Conservation (phyloP, 2,888 invertebrate genomes). For the Caenorhabditis sp. region DNA sequence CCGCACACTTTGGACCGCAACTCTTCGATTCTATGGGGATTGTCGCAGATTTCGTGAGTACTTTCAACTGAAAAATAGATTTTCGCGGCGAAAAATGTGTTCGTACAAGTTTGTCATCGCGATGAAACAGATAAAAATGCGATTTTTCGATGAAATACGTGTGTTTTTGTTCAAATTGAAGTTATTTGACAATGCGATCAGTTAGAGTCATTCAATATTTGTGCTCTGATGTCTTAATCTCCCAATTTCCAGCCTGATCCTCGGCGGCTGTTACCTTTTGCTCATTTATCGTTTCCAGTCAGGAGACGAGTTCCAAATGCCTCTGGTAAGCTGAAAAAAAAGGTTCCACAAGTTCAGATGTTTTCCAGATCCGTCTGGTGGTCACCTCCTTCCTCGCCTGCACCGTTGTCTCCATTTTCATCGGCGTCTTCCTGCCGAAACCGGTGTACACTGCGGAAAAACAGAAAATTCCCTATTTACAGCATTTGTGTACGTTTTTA, state of each 20-base stretch:
- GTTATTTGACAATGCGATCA: too few relatives aligned
- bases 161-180: too few relatives aligned
- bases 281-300: conserved; percentile 42
- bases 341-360: neutral
- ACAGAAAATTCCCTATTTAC: conserved; percentile 41
- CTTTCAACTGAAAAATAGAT: too few relatives aligned
- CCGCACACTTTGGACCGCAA: conserved; percentile 48
- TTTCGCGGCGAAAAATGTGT: too few relatives aligned
- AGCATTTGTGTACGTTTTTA: conserved; percentile 47
- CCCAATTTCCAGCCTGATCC: conserved; percentile 34
- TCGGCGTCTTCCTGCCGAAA: conserved; percentile 37
- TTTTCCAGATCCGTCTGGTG: conserved; percentile 33
- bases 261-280: conserved; percentile 45
- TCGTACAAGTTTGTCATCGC: too few relatives aligned
- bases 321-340: conserved; percentile 17
- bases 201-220: neutral
- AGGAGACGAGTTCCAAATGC: conserved; percentile 33
- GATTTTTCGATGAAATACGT: too few relatives aligned
- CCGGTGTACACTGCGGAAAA: conserved; percentile 36
- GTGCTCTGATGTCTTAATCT: too few relatives aligned
- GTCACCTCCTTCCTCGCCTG: conserved; percentile 31
- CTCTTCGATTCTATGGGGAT: conserved; percentile 46
- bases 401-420: conserved; percentile 26
- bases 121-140: too few relatives aligned
- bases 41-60: conserved; percentile 45